Evolutionary conservation across 2,113 vertebrate species (phyloP).

Genomic region (Pseudorhombus dupliciocellatus): DNA sequence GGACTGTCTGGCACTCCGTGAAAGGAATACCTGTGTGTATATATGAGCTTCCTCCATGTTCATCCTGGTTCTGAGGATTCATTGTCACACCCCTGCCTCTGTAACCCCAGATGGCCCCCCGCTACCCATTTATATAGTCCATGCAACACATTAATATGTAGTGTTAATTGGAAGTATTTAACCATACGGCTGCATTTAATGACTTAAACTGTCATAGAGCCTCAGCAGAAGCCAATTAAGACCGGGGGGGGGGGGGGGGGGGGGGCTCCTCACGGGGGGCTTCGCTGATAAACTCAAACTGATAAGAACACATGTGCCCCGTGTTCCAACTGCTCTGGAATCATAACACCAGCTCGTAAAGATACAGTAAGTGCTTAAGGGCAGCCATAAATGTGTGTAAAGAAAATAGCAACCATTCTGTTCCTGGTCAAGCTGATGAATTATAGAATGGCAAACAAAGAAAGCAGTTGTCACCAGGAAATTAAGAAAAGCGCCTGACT

Average conservation of each 20-base stretch:
- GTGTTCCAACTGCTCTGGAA: conserved; percentile 2
- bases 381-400: conserved; percentile 13
- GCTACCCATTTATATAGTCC: neutral
- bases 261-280: neutral
- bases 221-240: conserved; percentile 17
- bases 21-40: conserved; percentile 45
- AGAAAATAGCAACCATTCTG: conserved; percentile 10
- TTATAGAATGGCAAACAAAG: conserved; percentile 11
- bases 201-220: neutral
- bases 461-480: neutral
- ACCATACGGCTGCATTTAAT: conserved; percentile 8
- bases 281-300: conserved; percentile 18
- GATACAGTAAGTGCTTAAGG: conserved; percentile 4
- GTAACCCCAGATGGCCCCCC: neutral
- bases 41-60: conserved; percentile 26
- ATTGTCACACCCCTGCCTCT: neutral
- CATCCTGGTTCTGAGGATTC: conserved; percentile 27
- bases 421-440: neutral
- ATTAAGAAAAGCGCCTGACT: neutral
- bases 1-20: conserved; percentile 54
- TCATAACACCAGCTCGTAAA: conserved; percentile 37
- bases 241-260: conserved; percentile 5
- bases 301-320: conserved; percentile 8
- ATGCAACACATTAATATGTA: conserved; percentile 3
- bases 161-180: conserved; percentile 18